Evolutionary conservation across 2,113 vertebrate species (phyloP), one percentile per base, ranked within the genome.

Genomic region (Piaya cayana): DNA sequence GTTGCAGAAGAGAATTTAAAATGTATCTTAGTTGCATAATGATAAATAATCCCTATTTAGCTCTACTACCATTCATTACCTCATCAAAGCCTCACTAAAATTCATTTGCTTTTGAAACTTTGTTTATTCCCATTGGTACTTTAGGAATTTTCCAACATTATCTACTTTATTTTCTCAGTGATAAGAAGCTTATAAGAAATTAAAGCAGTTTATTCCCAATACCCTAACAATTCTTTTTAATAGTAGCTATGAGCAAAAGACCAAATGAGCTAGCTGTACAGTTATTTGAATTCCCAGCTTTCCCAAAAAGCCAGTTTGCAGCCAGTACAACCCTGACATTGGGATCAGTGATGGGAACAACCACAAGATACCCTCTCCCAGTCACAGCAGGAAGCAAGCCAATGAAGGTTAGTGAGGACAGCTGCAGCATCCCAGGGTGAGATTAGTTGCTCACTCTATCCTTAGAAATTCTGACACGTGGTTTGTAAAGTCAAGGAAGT

Each of bases 361-460:
- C 39, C 43, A 15, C 6, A 47, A 11, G 30, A 27, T 69, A 5
- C 8, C 20, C 10, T 11, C 19, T n/a, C 1, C 22, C 45, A 62
- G 26, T 13, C 7, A 34, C 7, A 30, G 30, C 2, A 74, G 8
- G 3, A 79, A 70, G 39, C 7, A 78, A 85, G 15, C 2, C 50
- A 56, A 27, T 0, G 0, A 39, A 78, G 15, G 7, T 16, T n/a
- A 8, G 30, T 9, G 8, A 88, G 15, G 6, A 27, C 42, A 34
- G 25, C 11, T 64, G 5, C 34, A 72, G 5, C 34, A 72, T 10
- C 19, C 36, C 12, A 10, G 29, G 5, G 11, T 50, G 19, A 56
- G 12, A 42, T 34, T 19, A 56, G 29, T 5, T 27, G 8, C 12
- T 27, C 27, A 27, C 2, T 3, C 8, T 10, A 1, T 27, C 37